phyloP scores from a whole-genome alignment of 1,140 invertebrate genomes.

The Saccostrea echinata region DNA sequence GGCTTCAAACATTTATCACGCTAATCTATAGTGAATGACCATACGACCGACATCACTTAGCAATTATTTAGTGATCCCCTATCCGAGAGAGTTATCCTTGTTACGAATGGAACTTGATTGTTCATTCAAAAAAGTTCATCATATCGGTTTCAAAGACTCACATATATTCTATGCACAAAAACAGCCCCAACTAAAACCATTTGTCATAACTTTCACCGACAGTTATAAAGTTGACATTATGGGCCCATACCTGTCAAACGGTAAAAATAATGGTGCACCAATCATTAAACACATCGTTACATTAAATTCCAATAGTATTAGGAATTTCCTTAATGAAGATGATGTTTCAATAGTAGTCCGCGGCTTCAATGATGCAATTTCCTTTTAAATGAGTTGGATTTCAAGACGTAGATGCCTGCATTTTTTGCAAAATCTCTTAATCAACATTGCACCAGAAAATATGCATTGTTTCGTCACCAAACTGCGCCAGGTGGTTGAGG shows the following conservation, averaged over 20 bases:
- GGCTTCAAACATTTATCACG: not conserved
- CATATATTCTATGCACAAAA: not conserved
- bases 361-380: no score
- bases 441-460: constrained; percentile 41
- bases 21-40: not conserved
- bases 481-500: constrained; percentile 5
- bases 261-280: not conserved
- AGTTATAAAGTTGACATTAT: not conserved
- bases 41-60: not conserved
- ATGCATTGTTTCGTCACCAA: constrained; percentile 11
- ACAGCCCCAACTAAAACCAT: not conserved
- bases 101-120: not conserved
- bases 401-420: constrained; percentile 22
- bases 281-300: not conserved
- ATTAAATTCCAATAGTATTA: not conserved
- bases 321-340: not conserved
- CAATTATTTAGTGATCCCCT: no score
- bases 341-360: no score
- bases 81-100: not conserved
- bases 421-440: not conserved
- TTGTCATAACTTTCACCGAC: not conserved
- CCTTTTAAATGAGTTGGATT: constrained; percentile 2
- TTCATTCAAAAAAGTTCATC: not conserved
- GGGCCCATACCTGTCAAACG: not conserved
- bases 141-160: not conserved